These are phyloP conservation scores for Actenoides hombroni DNA, from an alignment of 2,113 vertebrate species.

Conservation along the genomic window DNA sequence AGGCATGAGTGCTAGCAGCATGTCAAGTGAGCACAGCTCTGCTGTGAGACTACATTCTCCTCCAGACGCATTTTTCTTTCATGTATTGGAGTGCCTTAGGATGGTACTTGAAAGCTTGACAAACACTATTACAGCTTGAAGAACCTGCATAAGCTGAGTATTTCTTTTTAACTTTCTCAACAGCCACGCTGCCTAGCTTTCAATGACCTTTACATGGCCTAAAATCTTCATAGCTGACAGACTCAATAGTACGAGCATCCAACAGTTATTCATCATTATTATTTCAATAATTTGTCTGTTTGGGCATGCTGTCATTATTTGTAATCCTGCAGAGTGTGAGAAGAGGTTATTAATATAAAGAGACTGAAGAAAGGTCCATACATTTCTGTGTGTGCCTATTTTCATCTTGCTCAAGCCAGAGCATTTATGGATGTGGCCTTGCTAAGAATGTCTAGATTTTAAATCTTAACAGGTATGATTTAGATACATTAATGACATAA, in stretches of 20 bases:
- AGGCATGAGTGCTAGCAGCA: not conserved
- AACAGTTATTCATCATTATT: not conserved
- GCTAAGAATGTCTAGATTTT: not conserved
- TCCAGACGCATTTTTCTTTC: not conserved
- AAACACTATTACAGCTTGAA: constrained; percentile 21
- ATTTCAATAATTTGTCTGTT: not conserved
- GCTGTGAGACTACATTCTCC: not conserved
- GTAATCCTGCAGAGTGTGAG: not conserved
- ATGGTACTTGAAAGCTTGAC: constrained; percentile 36
- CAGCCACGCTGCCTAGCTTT: not conserved
- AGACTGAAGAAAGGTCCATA: not conserved
- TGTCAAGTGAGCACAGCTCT: not conserved
- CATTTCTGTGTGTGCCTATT: not conserved
- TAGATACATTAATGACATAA: not conserved
- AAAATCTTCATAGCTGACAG: not conserved
- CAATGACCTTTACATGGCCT: not conserved
- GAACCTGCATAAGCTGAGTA: not conserved
- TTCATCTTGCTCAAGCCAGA: not conserved
- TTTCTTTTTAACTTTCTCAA: constrained; percentile 17
- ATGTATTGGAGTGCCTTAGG: not conserved
- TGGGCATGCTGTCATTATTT: not conserved
- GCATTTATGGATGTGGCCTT: not conserved
- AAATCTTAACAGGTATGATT: not conserved
- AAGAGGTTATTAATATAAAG: not conserved
- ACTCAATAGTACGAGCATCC: not conserved